Base-by-base conservation (phyloP, 2,888 invertebrate genomes). In the Rhimphoctona megacephalus region DNA sequence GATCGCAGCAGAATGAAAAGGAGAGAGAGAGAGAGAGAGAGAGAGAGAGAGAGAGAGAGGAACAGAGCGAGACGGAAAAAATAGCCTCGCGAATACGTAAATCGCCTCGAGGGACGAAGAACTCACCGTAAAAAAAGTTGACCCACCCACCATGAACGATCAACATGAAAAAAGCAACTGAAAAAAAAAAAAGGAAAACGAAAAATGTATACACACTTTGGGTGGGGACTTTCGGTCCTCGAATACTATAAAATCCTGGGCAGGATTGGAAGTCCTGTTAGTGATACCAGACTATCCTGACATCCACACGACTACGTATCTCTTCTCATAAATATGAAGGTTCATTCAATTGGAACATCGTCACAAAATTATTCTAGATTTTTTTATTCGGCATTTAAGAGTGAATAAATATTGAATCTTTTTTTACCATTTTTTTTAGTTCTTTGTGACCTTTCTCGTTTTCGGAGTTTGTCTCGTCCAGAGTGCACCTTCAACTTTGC, bases 241-340 rank as follows among this genome's bases (percentile, higher is more conserved):
- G 92, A 90, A 92, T 92, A 91, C 84, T 92, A 92, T 92, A 92
- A 87, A 92, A 90, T 89, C 90, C 89, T 88, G 88, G 88, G 89
- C 89, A 87, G 90, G 89, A 86, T 89, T 90, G 88, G 89, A 90
- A 91, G 89, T 90, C 90, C 87, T 87, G 90, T 91, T 92, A 92
- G 92, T 92, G 85, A 89, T 88, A 89, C 87, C 85, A n/a, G 88
- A 88, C 88, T 54, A 88, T 88, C 87, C 88, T 70, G 72, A 61
- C 30, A 82, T 67, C 52, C 30, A 46, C 81, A 69, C 82, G 73
- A 39, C 76, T 46, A 57, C 36, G 30, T 39, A 70, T 43, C n/a
- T 67, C 36, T 74, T 49, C n/a, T 69, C 57, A 17, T 36, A 25
- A 64, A 73, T n/a, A 89, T 88, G 87, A 86, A 88, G 88, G 88